Conservation (phyloP, 2,797 vertebrate genomes). For the Masticophis lateralis region DNA sequence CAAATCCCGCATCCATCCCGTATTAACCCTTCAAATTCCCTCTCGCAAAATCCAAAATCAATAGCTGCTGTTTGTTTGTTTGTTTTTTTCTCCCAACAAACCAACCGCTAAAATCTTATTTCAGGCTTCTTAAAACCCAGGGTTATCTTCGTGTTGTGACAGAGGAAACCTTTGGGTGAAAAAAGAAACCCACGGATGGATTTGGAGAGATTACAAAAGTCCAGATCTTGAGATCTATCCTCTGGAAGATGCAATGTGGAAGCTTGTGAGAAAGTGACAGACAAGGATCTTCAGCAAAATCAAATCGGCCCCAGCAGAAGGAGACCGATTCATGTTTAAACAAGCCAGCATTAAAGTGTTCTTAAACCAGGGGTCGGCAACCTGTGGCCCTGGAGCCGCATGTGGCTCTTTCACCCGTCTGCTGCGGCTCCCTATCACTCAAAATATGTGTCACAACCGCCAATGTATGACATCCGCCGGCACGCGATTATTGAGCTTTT, state of each 20-base stretch:
- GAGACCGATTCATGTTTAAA: constrained; percentile 51
- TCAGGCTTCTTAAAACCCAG: constrained; percentile 9
- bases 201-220: constrained; percentile 47
- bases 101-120: neutral
- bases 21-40: neutral
- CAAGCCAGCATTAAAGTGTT: constrained; percentile 29
- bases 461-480: too few species aligned
- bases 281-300: constrained; percentile 36
- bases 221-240: constrained; percentile 7
- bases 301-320: constrained; percentile 30
- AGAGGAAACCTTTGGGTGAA: constrained; percentile 24
- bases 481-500: too few species aligned
- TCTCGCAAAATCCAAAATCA: neutral
- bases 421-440: too few species aligned
- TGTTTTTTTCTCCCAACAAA: neutral
- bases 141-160: constrained; percentile 33
- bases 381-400: too few species aligned
- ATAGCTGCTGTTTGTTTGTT: accelerated
- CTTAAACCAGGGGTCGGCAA: constrained; percentile 29
- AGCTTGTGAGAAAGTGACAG: constrained; percentile 34
- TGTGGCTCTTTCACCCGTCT: too few species aligned
- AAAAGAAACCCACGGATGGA: neutral
- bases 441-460: too few species aligned
- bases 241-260: neutral
- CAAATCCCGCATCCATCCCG: neutral